Evolutionary conservation across 1,140 invertebrate species (phyloP).

Genomic region (Bacillus rossius): DNA sequence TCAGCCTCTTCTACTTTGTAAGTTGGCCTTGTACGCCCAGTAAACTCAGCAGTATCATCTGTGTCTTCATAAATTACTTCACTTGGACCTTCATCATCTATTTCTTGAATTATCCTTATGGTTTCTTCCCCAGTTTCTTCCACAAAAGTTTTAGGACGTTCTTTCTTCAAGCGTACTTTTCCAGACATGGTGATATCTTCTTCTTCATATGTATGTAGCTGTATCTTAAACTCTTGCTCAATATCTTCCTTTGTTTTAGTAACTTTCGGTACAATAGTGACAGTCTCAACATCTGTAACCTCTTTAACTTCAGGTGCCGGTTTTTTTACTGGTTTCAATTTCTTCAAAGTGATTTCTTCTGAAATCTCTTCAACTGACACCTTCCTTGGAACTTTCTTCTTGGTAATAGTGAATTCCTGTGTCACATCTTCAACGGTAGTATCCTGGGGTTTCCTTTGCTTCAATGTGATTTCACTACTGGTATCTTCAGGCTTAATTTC

Average conservation of each 20-base stretch:
- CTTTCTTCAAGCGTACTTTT: conserved; percentile 70
- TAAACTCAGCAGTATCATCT: conserved; percentile 39
- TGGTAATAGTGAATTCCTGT: conserved; percentile 21
- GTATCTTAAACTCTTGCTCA: conserved; percentile 81
- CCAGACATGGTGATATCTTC: conserved; percentile 80
- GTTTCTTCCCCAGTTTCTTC: conserved; percentile 67
- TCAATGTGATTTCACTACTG: conserved; percentile 19
- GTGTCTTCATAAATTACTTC: conserved; percentile 44
- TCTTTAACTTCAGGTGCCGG: conserved; percentile 47
- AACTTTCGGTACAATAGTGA: conserved; percentile 63
- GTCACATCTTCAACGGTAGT: conserved; percentile 17
- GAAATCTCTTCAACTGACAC: conserved; percentile 18
- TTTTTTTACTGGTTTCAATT: conserved; percentile 47
- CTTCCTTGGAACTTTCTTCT: conserved; percentile 9
- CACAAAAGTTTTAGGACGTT: conserved; percentile 57
- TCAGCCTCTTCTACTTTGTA: conserved; percentile 45
- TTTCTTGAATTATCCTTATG: conserved; percentile 62
- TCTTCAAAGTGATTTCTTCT: conserved; percentile 52
- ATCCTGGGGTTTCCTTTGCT: conserved; percentile 22
- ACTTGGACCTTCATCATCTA: conserved; percentile 59
- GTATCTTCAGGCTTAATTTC: conserved; percentile 7
- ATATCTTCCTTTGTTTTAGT: conserved; percentile 75
- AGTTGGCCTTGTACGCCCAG: background rate
- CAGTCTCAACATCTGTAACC: conserved; percentile 62
- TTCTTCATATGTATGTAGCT: conserved; percentile 74